These are phyloP conservation scores for Chloropsis hardwickii DNA, from an alignment of 2,113 vertebrate species.

Conservation along the genomic window DNA sequence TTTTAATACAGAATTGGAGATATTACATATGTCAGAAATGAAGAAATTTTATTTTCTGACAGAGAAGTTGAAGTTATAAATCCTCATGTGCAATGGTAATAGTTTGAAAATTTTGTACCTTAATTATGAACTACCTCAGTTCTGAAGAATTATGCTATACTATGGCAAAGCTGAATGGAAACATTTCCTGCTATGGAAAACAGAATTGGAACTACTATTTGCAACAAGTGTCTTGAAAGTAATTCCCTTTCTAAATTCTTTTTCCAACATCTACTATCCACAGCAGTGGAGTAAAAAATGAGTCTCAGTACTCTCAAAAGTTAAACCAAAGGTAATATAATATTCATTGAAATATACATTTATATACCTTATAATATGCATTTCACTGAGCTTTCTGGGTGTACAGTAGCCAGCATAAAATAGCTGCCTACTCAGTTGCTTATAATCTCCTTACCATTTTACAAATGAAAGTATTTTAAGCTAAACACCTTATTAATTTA, in stretches of 20 bases:
- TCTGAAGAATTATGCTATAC: neutral
- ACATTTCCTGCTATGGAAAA: neutral
- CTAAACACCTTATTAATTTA: slow-evolving; percentile 31
- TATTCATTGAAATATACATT: neutral
- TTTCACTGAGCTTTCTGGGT: neutral
- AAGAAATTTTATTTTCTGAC: neutral
- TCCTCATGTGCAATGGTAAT: neutral
- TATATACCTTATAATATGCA: neutral
- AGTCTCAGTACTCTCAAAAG: neutral
- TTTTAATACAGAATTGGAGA: neutral
- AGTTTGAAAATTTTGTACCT: neutral
- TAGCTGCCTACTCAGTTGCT: neutral
- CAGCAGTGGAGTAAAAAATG: neutral
- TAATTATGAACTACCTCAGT: neutral
- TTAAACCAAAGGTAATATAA: neutral
- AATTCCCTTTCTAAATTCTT: neutral
- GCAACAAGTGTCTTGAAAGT: neutral
- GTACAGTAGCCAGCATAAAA: neutral
- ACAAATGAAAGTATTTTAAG: slow-evolving; percentile 54
- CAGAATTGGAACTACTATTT: neutral
- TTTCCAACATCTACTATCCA: neutral
- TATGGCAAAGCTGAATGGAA: neutral
- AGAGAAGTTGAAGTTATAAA: neutral
- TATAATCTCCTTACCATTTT: neutral
- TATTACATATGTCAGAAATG: neutral